These are phyloP conservation scores for Sitta europaea DNA, from an alignment of 2,113 vertebrate genomes.

Conservation along the genomic window DNA sequence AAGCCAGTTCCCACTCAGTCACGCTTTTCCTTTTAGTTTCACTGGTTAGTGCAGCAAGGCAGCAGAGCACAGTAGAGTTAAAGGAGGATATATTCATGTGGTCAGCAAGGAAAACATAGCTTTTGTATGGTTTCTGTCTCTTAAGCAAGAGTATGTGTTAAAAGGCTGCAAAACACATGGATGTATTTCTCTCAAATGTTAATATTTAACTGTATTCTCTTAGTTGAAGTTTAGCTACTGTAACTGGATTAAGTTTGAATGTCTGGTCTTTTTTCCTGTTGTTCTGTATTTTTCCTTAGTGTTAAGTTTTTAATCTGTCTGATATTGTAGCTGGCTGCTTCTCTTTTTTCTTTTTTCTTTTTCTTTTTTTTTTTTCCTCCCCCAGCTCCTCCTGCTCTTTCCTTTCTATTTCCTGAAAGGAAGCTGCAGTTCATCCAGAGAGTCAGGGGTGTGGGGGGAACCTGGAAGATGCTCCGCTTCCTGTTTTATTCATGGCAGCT, in stretches of 20 bases:
- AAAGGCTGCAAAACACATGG: background rate
- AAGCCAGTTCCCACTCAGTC: background rate
- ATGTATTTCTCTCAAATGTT: background rate
- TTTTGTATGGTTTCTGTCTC: background rate
- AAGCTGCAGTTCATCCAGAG: background rate
- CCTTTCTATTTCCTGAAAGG: conserved; percentile 42
- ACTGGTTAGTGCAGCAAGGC: background rate
- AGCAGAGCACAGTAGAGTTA: background rate
- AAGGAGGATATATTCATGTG: background rate
- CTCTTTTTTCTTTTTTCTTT: background rate
- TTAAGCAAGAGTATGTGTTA: background rate
- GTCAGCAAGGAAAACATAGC: background rate
- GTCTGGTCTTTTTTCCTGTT: background rate
- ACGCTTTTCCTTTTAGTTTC: background rate
- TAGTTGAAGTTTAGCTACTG: background rate
- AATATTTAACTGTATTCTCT: conserved; percentile 14
- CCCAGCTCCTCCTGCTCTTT: background rate
- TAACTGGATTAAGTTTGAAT: background rate
- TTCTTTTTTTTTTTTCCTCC: accelerated
- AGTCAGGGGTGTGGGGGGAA: background rate
- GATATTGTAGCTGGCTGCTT: background rate
- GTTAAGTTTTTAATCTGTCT: background rate
- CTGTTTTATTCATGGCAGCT: conserved; percentile 10
- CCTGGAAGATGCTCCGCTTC: conserved; percentile 2
- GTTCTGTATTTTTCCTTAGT: background rate